phyloP scores from a whole-genome alignment of 2,113 vertebrate species.

The Synodontis membranacea region DNA sequence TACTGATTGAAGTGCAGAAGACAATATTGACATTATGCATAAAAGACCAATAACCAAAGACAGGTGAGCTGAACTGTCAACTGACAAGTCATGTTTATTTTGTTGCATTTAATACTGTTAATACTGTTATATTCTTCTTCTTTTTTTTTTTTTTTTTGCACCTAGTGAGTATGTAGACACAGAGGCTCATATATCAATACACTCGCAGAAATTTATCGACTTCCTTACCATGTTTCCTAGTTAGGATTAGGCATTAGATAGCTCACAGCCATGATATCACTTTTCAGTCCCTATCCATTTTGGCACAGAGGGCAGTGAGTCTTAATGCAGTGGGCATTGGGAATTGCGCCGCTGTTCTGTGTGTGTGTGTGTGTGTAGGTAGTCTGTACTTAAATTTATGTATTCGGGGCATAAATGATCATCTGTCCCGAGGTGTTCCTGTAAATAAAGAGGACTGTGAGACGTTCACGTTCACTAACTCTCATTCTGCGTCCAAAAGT shows the following conservation, averaged over 20 bases:
- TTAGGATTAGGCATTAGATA: conserved; percentile 56
- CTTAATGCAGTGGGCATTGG: conserved; percentile 32
- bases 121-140: neutral
- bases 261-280: conserved; percentile 50
- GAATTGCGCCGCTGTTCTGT: neutral
- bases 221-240: conserved; percentile 47
- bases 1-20: neutral
- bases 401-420: neutral
- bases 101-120: too few species aligned
- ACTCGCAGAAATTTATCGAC: conserved; percentile 49
- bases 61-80: neutral
- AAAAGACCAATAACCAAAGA: neutral
- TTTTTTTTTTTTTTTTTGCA: conserved; percentile 9
- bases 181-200: conserved; percentile 48
- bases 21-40: neutral
- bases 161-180: neutral
- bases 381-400: neutral
- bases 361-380: conserved; percentile 9
- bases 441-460: conserved; percentile 1
- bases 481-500: neutral
- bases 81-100: neutral
- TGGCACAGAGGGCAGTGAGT: conserved; percentile 44
- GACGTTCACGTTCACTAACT: neutral
- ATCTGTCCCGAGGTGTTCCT: neutral
- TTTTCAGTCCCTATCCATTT: conserved; percentile 37